Base-by-base conservation (phyloP, 2,113 vertebrate genomes). In the Cebus imitator region DNA sequence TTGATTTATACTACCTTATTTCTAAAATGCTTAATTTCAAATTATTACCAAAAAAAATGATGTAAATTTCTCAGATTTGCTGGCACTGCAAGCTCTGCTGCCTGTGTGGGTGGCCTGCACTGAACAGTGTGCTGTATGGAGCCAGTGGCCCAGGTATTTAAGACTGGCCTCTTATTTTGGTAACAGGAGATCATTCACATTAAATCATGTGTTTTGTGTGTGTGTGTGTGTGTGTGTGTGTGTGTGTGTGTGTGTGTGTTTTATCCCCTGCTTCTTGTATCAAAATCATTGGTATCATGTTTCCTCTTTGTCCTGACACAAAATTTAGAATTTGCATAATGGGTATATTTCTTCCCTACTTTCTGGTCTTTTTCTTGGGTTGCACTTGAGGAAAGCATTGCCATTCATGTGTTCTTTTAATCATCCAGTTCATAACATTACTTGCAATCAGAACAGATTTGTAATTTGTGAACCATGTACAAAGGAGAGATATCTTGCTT, bases 401-500 rank as follows among this genome's bases (percentile, higher is more conserved):
- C 87, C 94, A 93, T 96, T 94, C 82, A 94, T 91, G 92, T 95
- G 86, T 91, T 97, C 95, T 97, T 97, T 96, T 97, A 98, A 95
- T 94, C 94, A 90, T 76, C 11, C 35, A 10, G 32, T 96, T 84
- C 52, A 70, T 96, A 97, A 75, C 84, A 94, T 97, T 97, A 83
- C 90, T 68, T 97, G 91, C 85, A 97, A 87, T 97, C 90, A 93
- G 95, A 97, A 93, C 75, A 97, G 92, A 97, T 95, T 94, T 95
- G 91, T 96, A 97, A 94, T 96, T 97, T 23, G 75, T 94, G 95
- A 95, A 90, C 97, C 95, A 94, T 95, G 82, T 97, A 95, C 35
- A 90, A 96, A 95, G 81, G 90, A 95, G 72, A 96, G 92, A 96
- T 97, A 97, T 96, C 95, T 95, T 96, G 97, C 97, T 98, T 97